Conservation (phyloP, 2,888 invertebrate species). For the Drosophila antonietae region DNA sequence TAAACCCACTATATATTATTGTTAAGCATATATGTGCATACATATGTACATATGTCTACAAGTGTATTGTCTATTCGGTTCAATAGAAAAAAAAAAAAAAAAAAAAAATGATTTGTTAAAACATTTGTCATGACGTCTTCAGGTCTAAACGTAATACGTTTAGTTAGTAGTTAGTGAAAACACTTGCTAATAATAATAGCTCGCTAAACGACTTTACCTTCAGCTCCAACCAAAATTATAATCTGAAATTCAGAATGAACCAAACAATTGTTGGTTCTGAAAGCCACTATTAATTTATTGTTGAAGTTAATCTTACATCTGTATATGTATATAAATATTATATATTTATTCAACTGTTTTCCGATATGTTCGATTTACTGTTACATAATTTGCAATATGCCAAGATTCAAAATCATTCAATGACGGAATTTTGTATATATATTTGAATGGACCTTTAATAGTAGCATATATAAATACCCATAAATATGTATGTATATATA, state of each 20-base stretch:
- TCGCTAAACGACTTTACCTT: not conserved
- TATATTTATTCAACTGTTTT: not conserved
- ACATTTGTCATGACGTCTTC: not conserved
- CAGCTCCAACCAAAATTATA: not conserved
- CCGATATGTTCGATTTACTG: not conserved
- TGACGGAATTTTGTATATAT: not conserved
- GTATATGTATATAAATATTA: not conserved
- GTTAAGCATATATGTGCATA: not conserved
- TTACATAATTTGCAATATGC: constrained; percentile 22
- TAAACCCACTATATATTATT: not conserved
- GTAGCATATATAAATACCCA: not conserved
- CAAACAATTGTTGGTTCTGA: not conserved
- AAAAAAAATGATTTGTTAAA: not conserved
- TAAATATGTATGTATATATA: not conserved
- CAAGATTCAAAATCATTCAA: not conserved
- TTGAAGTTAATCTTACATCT: not conserved
- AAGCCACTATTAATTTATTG: not conserved
- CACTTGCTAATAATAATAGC: constrained; percentile 2
- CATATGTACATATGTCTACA: not conserved
- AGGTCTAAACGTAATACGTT: not conserved
- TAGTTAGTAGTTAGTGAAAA: not conserved
- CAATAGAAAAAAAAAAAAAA: not conserved
- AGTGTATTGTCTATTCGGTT: not conserved
- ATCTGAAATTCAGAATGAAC: not conserved
- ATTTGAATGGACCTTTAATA: not conserved